Evolutionary conservation across 2,888 invertebrate genomes (phyloP).

Genomic region (Salpingus planirostris): DNA sequence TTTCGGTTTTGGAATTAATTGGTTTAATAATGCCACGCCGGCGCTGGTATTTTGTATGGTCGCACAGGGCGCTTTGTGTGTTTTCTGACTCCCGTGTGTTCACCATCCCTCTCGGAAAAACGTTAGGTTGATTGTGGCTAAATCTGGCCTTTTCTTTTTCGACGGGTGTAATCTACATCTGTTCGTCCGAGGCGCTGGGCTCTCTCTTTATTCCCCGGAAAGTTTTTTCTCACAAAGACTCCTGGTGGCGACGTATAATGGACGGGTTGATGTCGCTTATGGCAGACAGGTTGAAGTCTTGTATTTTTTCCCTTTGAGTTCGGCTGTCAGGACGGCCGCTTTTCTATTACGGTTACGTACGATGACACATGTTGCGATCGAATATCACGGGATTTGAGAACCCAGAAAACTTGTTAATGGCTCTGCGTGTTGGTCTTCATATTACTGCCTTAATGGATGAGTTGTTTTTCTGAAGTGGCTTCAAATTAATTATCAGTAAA

Average conservation of each 20-base stretch:
- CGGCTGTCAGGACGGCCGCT: slow-evolving; percentile 4
- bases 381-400: slow-evolving; percentile 29
- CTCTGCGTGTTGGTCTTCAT: slow-evolving; percentile 32
- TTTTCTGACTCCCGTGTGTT: slow-evolving; percentile 2
- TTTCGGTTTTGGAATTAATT: slow-evolving; percentile 38
- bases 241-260: slow-evolving; percentile 4
- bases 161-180: slow-evolving; percentile 3
- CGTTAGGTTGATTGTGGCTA: neutral
- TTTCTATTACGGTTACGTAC: slow-evolving; percentile 3
- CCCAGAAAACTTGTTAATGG: slow-evolving; percentile 32
- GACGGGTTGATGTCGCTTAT: slow-evolving; percentile 6
- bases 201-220: slow-evolving; percentile 2
- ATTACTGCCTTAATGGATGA: slow-evolving; percentile 39
- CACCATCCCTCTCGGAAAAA: neutral
- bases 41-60: slow-evolving; percentile 14
- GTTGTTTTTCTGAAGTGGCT: slow-evolving; percentile 38
- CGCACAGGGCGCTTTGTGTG: slow-evolving; percentile 4
- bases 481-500: slow-evolving; percentile 35
- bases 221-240: slow-evolving; percentile 1
- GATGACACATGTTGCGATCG: slow-evolving; percentile 31
- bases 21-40: slow-evolving; percentile 35
- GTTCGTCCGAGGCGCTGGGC: neutral
- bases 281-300: slow-evolving; percentile 8
- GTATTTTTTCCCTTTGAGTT: slow-evolving; percentile 4
- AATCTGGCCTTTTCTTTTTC: neutral